Conservation (phyloP, 2,888 invertebrate genomes). For the Drosophila rubida region DNA sequence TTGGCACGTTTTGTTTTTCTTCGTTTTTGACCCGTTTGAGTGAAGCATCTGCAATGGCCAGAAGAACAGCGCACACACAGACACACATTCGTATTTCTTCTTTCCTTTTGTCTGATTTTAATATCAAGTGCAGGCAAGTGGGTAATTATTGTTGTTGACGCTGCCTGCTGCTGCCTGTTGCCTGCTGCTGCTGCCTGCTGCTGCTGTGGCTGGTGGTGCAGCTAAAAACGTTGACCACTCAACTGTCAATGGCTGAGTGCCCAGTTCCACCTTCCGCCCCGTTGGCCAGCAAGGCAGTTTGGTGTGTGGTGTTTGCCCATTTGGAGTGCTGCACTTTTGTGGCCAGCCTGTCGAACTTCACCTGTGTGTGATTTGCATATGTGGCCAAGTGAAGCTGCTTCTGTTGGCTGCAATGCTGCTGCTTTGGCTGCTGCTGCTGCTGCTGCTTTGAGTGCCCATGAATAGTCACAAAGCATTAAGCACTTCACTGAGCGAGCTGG, state of each 20-base stretch:
- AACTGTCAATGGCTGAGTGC: slow-evolving; percentile 81
- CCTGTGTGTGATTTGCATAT: slow-evolving; percentile 79
- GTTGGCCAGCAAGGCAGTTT: not conserved
- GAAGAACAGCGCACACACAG: slow-evolving; percentile 8
- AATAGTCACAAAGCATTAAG: slow-evolving; percentile 81
- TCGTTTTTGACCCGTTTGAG: slow-evolving; percentile 11
- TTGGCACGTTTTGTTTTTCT: slow-evolving; percentile 62
- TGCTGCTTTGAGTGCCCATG: slow-evolving; percentile 76
- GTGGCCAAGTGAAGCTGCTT: slow-evolving; percentile 73
- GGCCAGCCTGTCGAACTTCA: slow-evolving; percentile 78
- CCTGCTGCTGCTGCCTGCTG: slow-evolving; percentile 37
- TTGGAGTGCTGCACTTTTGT: slow-evolving; percentile 80
- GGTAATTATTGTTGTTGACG: slow-evolving; percentile 79
- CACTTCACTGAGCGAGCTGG: slow-evolving; percentile 60
- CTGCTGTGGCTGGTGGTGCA: slow-evolving; percentile 28
- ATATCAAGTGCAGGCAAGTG: slow-evolving; percentile 80
- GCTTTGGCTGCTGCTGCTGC: slow-evolving; percentile 41
- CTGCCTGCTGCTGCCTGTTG: slow-evolving; percentile 41
- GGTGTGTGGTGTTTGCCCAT: slow-evolving; percentile 69
- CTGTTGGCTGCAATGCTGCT: slow-evolving; percentile 68
- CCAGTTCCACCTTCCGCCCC: slow-evolving; percentile 29
- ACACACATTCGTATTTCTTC: slow-evolving; percentile 3
- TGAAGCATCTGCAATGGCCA: slow-evolving; percentile 11
- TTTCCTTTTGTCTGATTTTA: slow-evolving; percentile 78
- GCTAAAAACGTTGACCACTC: slow-evolving; percentile 77